Evolutionary conservation across 2,113 vertebrate genomes (phyloP).

Genomic region (Barbus barbus): DNA sequence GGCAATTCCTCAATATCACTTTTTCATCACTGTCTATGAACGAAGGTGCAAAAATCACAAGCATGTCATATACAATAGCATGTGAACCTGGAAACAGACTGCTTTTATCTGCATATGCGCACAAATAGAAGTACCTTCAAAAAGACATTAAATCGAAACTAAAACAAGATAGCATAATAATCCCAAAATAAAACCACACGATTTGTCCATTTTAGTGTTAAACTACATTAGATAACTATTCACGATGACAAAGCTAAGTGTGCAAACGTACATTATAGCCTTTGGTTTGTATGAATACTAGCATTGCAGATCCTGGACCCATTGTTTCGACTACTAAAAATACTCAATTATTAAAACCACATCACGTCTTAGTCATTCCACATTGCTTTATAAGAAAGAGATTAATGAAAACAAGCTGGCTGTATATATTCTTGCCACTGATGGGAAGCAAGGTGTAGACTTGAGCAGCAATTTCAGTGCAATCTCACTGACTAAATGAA

Average conservation of each 20-base stretch:
- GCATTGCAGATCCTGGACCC: constrained; percentile 4
- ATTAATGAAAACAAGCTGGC: constrained; percentile 12
- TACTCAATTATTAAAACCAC: not conserved
- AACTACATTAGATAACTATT: constrained; percentile 52
- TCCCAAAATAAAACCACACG: constrained; percentile 29
- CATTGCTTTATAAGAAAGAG: not conserved
- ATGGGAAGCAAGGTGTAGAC: not conserved
- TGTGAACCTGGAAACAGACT: constrained; percentile 14
- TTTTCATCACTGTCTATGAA: constrained; percentile 16
- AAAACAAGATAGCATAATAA: not conserved
- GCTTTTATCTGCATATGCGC: constrained; percentile 18
- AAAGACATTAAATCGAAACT: not conserved
- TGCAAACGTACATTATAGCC: constrained; percentile 45
- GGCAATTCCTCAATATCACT: not conserved
- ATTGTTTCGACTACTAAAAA: not conserved
- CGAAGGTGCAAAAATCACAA: constrained; percentile 15
- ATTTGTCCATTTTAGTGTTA: constrained; percentile 59
- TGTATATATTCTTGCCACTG: not conserved
- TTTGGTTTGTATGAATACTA: constrained; percentile 48
- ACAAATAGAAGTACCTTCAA: constrained; percentile 46
- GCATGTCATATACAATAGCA: not conserved
- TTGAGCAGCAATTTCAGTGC: constrained; percentile 1
- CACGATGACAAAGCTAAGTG: constrained; percentile 32
- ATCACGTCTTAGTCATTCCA: not conserved
- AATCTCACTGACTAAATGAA: not conserved